phyloP scores from a whole-genome alignment of 2,113 vertebrate species.

The Heloderma charlesbogerti region DNA sequence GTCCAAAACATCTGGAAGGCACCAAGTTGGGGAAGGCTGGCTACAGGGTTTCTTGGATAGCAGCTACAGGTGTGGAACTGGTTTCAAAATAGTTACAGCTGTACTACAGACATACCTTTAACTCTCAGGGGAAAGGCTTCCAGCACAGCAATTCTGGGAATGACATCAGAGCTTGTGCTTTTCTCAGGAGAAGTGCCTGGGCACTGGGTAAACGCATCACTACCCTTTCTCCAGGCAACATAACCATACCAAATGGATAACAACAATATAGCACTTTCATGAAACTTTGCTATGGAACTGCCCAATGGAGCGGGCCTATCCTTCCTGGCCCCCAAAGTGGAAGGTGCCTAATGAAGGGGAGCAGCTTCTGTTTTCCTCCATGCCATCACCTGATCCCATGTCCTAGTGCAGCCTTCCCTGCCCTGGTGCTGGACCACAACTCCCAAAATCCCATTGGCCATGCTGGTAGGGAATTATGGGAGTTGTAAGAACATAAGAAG shows the following conservation, averaged over 20 bases:
- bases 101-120: background rate
- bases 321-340: background rate
- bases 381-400: background rate
- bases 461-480: too few species aligned
- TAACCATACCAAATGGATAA: background rate
- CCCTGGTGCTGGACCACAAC: too few species aligned
- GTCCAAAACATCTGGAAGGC: too few species aligned
- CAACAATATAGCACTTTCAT: background rate
- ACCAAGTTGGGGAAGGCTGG: too few species aligned
- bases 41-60: background rate
- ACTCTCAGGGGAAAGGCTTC: background rate
- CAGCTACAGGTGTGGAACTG: background rate
- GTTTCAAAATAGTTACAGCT: background rate
- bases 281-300: too few species aligned
- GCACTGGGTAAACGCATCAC: background rate
- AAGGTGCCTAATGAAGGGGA: background rate
- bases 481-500: too few species aligned
- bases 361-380: background rate
- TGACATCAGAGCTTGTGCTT: background rate
- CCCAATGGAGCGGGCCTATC: background rate
- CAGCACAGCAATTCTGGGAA: background rate
- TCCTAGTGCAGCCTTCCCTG: too few species aligned
- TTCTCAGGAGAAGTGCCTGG: background rate
- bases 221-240: background rate
- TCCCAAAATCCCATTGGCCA: too few species aligned